A percentile compares a stretch with the other conserved stretches of the same genome.
phyloP scores from a whole-genome alignment of 2,113 vertebrate species.

The Puma concolor region DNA sequence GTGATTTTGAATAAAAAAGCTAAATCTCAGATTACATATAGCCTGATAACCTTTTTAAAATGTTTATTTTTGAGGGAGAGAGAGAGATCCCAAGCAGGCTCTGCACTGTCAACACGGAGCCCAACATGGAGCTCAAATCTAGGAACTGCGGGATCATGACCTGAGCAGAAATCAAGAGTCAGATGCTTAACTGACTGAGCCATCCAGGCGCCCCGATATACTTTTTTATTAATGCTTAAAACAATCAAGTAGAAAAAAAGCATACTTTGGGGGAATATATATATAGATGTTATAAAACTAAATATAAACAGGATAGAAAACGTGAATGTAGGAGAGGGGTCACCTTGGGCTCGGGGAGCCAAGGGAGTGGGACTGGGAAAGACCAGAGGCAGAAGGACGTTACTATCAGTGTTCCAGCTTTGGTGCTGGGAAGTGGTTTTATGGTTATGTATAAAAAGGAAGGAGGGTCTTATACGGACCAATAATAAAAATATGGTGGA shows the following conservation, averaged over 20 bases:
- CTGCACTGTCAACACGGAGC: no score
- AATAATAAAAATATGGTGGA: neutral
- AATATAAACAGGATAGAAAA: constrained; percentile 1
- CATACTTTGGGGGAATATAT: neutral
- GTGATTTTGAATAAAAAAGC: constrained; percentile 20
- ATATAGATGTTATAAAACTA: neutral
- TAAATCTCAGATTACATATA: neutral
- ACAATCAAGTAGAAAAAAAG: neutral
- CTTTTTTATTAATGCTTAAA: neutral
- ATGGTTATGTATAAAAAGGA: no score
- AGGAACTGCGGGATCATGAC: no score
- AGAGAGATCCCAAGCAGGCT: no score
- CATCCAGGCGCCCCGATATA: neutral
- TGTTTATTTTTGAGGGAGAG: no score
- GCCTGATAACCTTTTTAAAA: neutral
- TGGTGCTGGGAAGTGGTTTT: neutral
- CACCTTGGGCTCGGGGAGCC: neutral
- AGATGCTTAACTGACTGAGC: no score
- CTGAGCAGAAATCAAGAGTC: no score
- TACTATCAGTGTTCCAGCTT: neutral
- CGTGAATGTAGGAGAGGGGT: neutral
- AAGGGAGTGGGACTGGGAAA: neutral
- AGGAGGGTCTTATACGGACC: neutral
- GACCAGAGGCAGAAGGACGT: neutral
- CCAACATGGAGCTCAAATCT: no score